Percentiles rank a stretch among this genome's conserved stretches.
Conservation (phyloP, 2,888 invertebrate species). For the Chloroclystis v-ata region DNA sequence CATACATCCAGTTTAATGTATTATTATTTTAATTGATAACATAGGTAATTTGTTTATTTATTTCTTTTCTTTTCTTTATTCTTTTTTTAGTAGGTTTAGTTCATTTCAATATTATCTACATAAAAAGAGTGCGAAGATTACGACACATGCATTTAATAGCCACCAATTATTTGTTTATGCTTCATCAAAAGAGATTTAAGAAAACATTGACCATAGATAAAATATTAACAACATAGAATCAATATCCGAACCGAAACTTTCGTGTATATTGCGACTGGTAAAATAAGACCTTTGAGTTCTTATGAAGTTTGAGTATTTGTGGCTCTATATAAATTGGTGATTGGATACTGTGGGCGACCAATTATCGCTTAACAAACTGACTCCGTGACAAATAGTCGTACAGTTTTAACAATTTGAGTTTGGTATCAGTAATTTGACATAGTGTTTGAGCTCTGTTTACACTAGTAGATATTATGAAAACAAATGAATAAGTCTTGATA, state of each 20-base stretch:
- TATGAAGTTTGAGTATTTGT: conserved; percentile 1
- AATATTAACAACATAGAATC: conserved; percentile 60
- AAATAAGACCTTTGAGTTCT: conserved; percentile 7
- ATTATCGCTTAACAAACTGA: conserved; percentile 71
- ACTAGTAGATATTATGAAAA: too few relatives aligned
- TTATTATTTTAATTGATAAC: too few relatives aligned
- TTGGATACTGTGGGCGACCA: conserved; percentile 57
- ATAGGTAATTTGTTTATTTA: too few relatives aligned
- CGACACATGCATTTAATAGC: conserved; percentile 6
- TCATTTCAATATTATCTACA: too few relatives aligned
- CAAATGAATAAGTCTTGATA: too few relatives aligned
- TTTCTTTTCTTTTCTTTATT: neutral
- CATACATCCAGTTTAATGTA: too few relatives aligned
- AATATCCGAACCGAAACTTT: conserved; percentile 62
- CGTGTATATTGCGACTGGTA: conserved; percentile 25
- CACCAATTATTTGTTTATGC: conserved; percentile 58
- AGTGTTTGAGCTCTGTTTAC: conserved; percentile 41
- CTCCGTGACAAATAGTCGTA: conserved; percentile 72
- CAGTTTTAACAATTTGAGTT: conserved; percentile 74
- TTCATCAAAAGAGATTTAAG: conserved; percentile 56
- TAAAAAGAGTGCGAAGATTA: conserved; percentile 10
- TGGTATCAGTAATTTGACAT: conserved; percentile 64
- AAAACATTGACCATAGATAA: conserved; percentile 64
- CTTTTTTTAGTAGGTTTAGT: too few relatives aligned
- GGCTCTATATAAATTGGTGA: conserved; percentile 39